These are phyloP conservation scores for Lytechinus pictus DNA, from an alignment of 35 echinoderm and acorn worm genomes.

Conservation along the genomic window DNA sequence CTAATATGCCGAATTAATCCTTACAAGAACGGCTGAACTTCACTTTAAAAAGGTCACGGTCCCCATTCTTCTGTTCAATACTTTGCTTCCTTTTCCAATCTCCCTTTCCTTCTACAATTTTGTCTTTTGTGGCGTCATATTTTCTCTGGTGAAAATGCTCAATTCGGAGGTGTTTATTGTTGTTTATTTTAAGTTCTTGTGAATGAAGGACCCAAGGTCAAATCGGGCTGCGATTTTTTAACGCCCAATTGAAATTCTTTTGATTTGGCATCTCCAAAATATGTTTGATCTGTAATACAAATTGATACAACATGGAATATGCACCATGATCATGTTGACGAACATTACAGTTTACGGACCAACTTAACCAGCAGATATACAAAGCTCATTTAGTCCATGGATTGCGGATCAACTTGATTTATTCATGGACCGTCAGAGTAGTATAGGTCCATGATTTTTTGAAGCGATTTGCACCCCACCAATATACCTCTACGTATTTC, in stretches of 20 bases:
- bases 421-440: too few relatives aligned
- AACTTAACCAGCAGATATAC: background rate
- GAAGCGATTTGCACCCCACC: too few relatives aligned
- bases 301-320: background rate
- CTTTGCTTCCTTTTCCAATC: background rate
- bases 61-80: background rate
- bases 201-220: background rate
- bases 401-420: too few relatives aligned
- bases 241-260: background rate
- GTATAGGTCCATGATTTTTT: too few relatives aligned
- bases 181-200: background rate
- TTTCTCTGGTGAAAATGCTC: background rate
- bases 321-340: too few relatives aligned
- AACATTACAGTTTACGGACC: background rate
- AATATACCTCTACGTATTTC: too few relatives aligned
- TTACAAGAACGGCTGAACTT: background rate
- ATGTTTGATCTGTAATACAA: background rate
- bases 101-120: background rate
- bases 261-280: background rate
- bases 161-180: background rate
- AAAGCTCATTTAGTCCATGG: background rate
- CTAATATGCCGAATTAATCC: constrained; percentile 49
- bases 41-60: constrained; percentile 38
- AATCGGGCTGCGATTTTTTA: background rate
- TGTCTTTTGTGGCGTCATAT: background rate